Evolutionary conservation across 2,888 invertebrate species (phyloP), one percentile per base, ranked within the genome.

Genomic region (Malacosoma neustria): DNA sequence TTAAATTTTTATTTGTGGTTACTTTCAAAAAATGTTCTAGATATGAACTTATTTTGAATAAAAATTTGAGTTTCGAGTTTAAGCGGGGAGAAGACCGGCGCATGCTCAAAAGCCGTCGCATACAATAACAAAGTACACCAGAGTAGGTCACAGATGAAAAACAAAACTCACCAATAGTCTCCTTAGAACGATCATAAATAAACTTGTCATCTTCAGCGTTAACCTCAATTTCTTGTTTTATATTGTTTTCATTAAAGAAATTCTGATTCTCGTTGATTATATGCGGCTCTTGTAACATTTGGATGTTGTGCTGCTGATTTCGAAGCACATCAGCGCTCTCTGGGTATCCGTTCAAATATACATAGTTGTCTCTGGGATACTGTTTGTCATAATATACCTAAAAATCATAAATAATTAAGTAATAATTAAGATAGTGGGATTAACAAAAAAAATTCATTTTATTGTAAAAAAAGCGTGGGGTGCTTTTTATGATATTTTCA

Each of bases 221-320:
- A 1, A 75, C 60, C 34, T 82, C 80, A 1, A 76, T 63, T 30
- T 82, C 84, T 12, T 75, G 79, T 30, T 85, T 85, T 55, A 85
- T 84, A 37, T 73, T 73, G 12, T 59, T 73, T 29, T 81, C 84
- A 32, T 71, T 73, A 37, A 80, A 82, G 29, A 80, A 80, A 14
- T 71, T 75, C 52, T 77, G 80, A 29, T 69, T 75, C 29, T 79
- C 82, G 0, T 53, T 69, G 2, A 71, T 45, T 30, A 79, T 54
- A 31, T 77, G 79, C 22, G 72, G 75, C 3, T 80, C 72, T 2
- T 82, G 84, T 0, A 82, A 30, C 22, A 81, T 57, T 14, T 79
- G 77, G 0, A 82, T 29, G 32, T 82, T 81, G 30, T 82, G 80
- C 32, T 82, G 82, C 9, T 82, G 84, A 29, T 70, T 79, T 31